Percentiles rank a stretch among this genome's conserved stretches.
phyloP scores from a whole-genome alignment of 2,888 invertebrate species.

The Lypha dubia region DNA sequence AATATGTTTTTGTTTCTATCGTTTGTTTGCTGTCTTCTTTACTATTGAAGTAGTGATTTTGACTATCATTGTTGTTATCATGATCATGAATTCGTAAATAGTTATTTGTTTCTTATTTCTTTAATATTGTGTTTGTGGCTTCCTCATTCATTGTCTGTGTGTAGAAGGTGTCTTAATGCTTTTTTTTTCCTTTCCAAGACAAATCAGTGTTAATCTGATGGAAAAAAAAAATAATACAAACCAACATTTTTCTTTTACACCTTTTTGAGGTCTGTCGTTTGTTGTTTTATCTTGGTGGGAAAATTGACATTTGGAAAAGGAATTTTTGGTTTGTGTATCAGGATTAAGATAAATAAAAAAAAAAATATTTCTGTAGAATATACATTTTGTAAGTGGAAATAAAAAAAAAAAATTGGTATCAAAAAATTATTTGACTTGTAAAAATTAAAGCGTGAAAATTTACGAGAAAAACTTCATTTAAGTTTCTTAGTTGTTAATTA shows the following conservation, averaged over 20 bases:
- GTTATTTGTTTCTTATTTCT: constrained; percentile 53
- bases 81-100: constrained; percentile 53
- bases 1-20: constrained; percentile 44
- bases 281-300: constrained; percentile 67
- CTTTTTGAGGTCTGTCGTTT: constrained; percentile 36
- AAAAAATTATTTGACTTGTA: not conserved
- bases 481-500: too few relatives aligned
- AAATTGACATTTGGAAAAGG: constrained; percentile 66
- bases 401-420: not conserved
- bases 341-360: constrained; percentile 58
- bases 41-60: constrained; percentile 34
- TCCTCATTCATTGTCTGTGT: constrained; percentile 35
- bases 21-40: constrained; percentile 32
- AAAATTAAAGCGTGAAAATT: too few relatives aligned
- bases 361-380: constrained; percentile 34
- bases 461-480: too few relatives aligned
- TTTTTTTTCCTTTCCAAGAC: constrained; percentile 45
- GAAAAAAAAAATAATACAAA: constrained; percentile 47
- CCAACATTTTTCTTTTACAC: constrained; percentile 38
- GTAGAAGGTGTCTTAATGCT: constrained; percentile 26
- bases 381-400: constrained; percentile 4
- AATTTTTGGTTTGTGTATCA: constrained; percentile 35
- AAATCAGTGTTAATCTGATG: constrained; percentile 67
- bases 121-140: constrained; percentile 31
- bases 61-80: constrained; percentile 46